Base-by-base conservation (phyloP, 1,140 invertebrate genomes). In the Sesamia nonagrioides region DNA sequence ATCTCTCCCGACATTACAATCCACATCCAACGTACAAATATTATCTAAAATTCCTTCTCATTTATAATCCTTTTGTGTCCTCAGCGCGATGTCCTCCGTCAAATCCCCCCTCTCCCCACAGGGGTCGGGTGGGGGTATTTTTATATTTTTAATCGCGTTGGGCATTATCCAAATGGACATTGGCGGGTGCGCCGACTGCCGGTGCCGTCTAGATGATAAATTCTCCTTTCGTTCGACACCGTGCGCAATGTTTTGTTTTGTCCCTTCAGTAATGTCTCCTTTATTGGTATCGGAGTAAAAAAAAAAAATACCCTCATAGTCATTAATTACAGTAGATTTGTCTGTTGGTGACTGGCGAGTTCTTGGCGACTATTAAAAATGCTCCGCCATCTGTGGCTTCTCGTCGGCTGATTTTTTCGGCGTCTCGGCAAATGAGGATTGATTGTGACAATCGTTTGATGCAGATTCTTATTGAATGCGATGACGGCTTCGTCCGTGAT, bases 11-110 rank as follows among this genome's bases (percentile, higher is more conserved):
- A 89, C 91, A 92, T 92, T 93, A 93, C 93, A 92, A 92, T 95
- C 91, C 93, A 94, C 93, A 94, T 95, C 89, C 92, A 89, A 86
- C 93, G 92, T 94, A 95, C 93, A 95, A 95, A 95, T 95, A 95
- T 95, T 95, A 95, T 95, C 93, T 95, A 93, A 95, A 95, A 95
- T 95, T 95, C 93, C 93, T 95, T 95, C 93, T 95, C 93, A 95
- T 95, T 95, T 95, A 95, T 95, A 95, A 95, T 95, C 93, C 93
- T 95, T 95, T 95, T 95, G 93, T 95, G 93, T 95, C 92, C 92
- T 93, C 92, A 88, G 89, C 87, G 92, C 91, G 90, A 91, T 91
- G 89, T 94, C 92, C 91, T 94, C 92, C 92, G 93, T 92, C 92
- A 90, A 87, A 89, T 82, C 86, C 81, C 83, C 83, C 83, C 81